Conservation (phyloP, 2,888 invertebrate species). For the Lepas anatifera region DNA sequence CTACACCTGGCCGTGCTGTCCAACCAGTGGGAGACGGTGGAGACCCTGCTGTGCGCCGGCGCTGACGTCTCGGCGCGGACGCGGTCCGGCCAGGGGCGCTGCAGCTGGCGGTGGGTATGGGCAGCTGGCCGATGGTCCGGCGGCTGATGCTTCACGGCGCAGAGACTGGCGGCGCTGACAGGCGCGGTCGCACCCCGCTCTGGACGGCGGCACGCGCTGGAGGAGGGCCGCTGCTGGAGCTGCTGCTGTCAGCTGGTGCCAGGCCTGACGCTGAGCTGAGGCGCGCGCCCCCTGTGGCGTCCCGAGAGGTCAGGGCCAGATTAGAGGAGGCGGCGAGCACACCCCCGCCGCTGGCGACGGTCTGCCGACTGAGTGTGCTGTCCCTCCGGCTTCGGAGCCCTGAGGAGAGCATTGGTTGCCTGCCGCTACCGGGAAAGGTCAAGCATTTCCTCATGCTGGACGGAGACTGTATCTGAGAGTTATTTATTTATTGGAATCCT, state of each 20-base stretch:
- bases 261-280: neutral
- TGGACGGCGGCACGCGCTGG: conserved; percentile 30
- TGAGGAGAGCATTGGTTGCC: no score
- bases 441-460: no score
- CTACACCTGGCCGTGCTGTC: conserved; percentile 28
- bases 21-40: conserved; percentile 22
- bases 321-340: no score
- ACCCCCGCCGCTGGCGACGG: no score
- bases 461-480: no score
- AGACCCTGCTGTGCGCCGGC: conserved; percentile 26
- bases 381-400: no score
- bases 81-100: neutral
- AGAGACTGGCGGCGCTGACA: conserved; percentile 18
- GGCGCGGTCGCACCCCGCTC: conserved; percentile 27
- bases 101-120: neutral
- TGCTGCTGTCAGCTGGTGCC: conserved; percentile 29
- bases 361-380: no score
- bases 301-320: no score
- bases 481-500: no score
- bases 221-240: conserved; percentile 26
- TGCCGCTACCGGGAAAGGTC: no score
- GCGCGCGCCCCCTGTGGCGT: no score
- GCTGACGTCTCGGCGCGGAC: conserved; percentile 24
- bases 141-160: neutral
- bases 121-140: neutral